A percentile compares a stretch with the other conserved stretches of the same genome.
Conservation (phyloP, 2,797 vertebrate genomes). For the Phoeniculus purpureus region DNA sequence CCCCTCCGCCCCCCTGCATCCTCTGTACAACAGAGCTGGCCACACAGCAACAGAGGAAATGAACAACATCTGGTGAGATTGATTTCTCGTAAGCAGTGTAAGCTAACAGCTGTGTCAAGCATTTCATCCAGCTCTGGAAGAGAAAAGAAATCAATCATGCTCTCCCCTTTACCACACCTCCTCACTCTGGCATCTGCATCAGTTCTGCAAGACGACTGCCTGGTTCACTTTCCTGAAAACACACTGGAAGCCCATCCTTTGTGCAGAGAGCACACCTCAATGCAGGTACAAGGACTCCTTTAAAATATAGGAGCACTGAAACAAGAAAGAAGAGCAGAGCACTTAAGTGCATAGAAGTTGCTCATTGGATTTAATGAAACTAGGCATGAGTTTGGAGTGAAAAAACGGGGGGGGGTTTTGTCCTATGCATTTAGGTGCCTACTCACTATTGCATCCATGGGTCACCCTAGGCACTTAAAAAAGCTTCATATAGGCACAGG, state of each 20-base stretch:
- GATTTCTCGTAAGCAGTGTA: conserved; percentile 54
- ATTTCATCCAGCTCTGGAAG: conserved; percentile 62
- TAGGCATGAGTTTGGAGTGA: background rate
- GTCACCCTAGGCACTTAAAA: background rate
- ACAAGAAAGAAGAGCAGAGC: background rate
- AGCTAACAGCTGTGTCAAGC: conserved; percentile 68
- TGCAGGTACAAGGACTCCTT: background rate
- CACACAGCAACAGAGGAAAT: conserved; percentile 76
- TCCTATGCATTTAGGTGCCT: background rate
- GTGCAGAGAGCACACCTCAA: background rate
- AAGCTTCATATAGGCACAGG: background rate
- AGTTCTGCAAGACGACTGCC: conserved; percentile 7
- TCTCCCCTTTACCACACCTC: conserved; percentile 57
- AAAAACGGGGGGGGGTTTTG: background rate
- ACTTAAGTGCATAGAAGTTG: background rate
- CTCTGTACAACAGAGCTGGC: conserved; percentile 64
- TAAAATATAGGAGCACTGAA: background rate
- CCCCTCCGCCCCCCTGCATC: background rate
- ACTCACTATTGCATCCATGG: background rate
- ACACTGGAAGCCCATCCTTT: background rate
- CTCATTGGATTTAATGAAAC: background rate
- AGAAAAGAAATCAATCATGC: conserved; percentile 65
- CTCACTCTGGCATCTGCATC: background rate
- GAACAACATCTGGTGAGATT: conserved; percentile 68
- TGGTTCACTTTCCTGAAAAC: conserved; percentile 33